Evolutionary conservation across 2,113 vertebrate species (phyloP), one percentile per base, ranked within the genome.

Genomic region (Dermatemys mawii): DNA sequence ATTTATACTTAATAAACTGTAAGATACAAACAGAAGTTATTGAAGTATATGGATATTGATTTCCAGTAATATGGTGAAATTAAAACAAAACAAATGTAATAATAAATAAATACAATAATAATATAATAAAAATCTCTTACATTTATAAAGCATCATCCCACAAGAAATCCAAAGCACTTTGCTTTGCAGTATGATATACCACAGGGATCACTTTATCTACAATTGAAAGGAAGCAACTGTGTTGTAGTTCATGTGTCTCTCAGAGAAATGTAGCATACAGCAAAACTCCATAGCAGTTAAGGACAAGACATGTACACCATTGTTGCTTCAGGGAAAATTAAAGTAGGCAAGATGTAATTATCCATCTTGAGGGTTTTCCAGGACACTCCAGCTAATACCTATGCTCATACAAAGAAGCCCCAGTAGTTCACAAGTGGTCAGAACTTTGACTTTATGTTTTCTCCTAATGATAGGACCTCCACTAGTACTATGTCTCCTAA

Each of bases 41-140:
- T 85, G 78, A 86, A 91, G 91, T 90, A 89, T 82, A 81, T 89
- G 78, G 86, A 22, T 87, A 96, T 93, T 91, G 90, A 97, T 91
- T 95, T 90, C 90, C 78, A 93, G 88, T 93, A 95, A 94, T 89
- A 87, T 0, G 87, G 19, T 67, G 86, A 83, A 80, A 87, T 73
- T 93, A 88, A 90, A 41, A 89, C 32, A 86, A 95, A 97, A 81
- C 1, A 0, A 63, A 96, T 73, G 17, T 29, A 94, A 92, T 95
- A 91, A 63, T 63, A n/a, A 67, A 29, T 57, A 57, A 3, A 57
- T 12, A 57, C 11, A 48, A 48, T 48, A 48, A 48, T 48, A 48
- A 48, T n/a, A 63, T 63, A 63, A 90, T 85, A 87, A 84, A 90
- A 88, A n/a, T 91, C 93, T 63, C 44, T 92, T 83, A 93, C 38